Evolutionary conservation across 2,797 vertebrate genomes (phyloP).

Genomic region (Hemibagrus guttatus): DNA sequence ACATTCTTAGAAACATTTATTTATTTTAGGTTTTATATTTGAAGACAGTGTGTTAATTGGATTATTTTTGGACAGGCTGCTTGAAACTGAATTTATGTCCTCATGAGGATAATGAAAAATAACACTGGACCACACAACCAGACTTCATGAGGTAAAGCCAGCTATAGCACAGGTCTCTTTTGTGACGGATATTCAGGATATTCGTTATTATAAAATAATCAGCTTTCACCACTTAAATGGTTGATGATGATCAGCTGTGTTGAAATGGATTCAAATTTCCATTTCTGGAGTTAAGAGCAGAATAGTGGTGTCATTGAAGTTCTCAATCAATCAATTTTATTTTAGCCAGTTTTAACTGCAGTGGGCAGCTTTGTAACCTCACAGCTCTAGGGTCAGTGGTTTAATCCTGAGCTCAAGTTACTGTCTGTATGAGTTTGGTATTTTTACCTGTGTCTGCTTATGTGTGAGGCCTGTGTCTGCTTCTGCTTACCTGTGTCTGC

Average conservation of each 20-base stretch:
- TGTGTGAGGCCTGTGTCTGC: too few relatives aligned
- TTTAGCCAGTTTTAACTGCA: background rate
- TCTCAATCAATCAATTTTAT: background rate
- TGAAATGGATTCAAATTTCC: background rate
- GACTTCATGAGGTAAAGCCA: background rate
- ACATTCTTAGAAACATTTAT: background rate
- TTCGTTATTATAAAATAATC: background rate
- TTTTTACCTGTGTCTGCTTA: background rate
- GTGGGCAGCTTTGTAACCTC: background rate
- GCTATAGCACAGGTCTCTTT: background rate
- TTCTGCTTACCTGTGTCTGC: too few relatives aligned
- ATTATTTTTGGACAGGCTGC: conserved; percentile 14
- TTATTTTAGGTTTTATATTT: conserved; percentile 16
- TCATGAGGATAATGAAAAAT: background rate
- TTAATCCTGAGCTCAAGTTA: background rate
- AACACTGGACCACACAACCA: background rate
- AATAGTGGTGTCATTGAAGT: background rate
- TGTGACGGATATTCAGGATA: background rate
- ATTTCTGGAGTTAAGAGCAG: background rate
- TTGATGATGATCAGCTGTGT: background rate
- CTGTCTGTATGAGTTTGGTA: background rate
- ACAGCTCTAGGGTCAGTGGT: background rate
- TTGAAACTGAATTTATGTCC: background rate
- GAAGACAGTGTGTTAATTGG: background rate
- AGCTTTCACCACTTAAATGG: background rate